These are phyloP conservation scores for Phallusia fumigata DNA, from an alignment of 23 tunicate genomes.

Conservation along the genomic window DNA sequence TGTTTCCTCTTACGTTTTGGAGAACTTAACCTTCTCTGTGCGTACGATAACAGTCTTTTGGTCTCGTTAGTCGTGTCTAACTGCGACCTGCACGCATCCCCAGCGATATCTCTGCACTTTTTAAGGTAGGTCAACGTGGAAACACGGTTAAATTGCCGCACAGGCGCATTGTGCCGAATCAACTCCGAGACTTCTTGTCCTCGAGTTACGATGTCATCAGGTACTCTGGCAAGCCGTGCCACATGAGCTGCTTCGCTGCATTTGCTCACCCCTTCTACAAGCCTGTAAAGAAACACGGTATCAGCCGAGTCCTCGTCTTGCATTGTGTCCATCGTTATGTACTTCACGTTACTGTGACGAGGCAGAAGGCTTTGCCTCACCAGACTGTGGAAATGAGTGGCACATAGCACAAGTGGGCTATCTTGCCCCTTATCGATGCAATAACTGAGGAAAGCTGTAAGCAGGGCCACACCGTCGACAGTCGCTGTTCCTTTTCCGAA, in stretches of 20 bases:
- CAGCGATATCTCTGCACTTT: constrained; percentile 46
- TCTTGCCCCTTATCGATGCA: constrained; percentile 36
- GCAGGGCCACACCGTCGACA: constrained; percentile 68
- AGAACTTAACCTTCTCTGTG: neutral
- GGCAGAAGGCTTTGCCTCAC: constrained; percentile 57
- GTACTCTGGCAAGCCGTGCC: constrained; percentile 67
- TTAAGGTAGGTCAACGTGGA: constrained; percentile 52
- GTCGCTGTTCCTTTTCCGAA: constrained; percentile 96
- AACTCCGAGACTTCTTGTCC: constrained; percentile 69
- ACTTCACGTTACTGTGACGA: constrained; percentile 22
- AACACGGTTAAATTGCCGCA: constrained; percentile 48
- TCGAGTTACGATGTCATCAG: constrained; percentile 53
- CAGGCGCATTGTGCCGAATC: constrained; percentile 55
- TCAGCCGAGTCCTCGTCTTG: constrained; percentile 25
- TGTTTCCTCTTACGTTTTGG: constrained; percentile 13
- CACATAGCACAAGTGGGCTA: constrained; percentile 56
- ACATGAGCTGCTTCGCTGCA: constrained; percentile 57
- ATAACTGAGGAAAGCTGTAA: constrained; percentile 50
- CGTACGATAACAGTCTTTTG: constrained; percentile 4
- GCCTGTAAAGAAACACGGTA: constrained; percentile 60
- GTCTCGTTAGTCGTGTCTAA: constrained; percentile 16
- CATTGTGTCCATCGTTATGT: constrained; percentile 64
- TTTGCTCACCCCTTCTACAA: constrained; percentile 55
- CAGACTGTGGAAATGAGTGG: constrained; percentile 76
- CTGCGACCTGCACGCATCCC: constrained; percentile 12